Base-by-base conservation (phyloP, 2,888 invertebrate species). In the Cryptus viduatorius region DNA sequence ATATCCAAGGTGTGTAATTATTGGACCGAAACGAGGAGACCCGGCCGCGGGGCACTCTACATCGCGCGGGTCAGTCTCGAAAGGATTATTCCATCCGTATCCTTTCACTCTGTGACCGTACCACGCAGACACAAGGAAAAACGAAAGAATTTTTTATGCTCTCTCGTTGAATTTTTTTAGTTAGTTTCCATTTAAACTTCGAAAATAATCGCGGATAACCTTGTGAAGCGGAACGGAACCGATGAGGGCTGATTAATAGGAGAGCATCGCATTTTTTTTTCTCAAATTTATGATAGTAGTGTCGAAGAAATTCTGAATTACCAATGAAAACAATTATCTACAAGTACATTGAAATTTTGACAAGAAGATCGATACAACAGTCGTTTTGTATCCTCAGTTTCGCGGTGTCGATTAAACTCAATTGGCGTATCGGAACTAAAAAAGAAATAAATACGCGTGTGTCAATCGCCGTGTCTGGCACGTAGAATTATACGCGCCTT, bases 1-100 rank as follows among this genome's bases (percentile, higher is more conserved):
- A 82, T 84, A 75, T 71, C 75, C 71, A 48, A 82, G 79, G 82
- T 79, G 84, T 84, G 84, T 84, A 84, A 84, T 84, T 84, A 84
- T 84, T 82, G 73, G 56, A 78, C 84, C 82, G 79, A 84, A 82
- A 84, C 79, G 79, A 84, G 82, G 79, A 81, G 79, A 67, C 78
- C 73, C 64, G 65, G 78, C 82, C 82, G 59, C 79, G 77, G 81
- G 84, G 75, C 56, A 71, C 68, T 79, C 75, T 48, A 75, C 46
- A 71, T 76, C 59, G 14, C 79, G 59, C 81, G 78, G 73, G 71
- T 71, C 79, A 72, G 79, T 72, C 16, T 53, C 79, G 61, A 37
- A 65, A 64, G n/a, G 50, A 44, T 7, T 65, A 10, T 56, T 50
- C 12, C 59, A 37, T 44, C 42, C 50, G 50, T 72, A 68, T 71